Conservation (phyloP, 2,797 vertebrate genomes). For the Myotis myotis region DNA sequence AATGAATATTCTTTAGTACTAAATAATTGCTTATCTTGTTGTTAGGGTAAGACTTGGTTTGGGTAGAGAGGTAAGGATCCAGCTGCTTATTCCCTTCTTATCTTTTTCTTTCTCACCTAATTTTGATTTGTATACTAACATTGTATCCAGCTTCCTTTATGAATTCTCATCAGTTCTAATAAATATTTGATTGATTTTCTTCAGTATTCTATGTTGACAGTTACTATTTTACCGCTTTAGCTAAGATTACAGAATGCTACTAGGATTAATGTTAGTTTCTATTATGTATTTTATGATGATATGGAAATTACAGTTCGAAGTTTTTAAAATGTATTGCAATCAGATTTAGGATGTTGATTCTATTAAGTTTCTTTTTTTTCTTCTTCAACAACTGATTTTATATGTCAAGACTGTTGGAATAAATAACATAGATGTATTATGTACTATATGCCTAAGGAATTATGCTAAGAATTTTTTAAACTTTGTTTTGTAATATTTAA, state of each 20-base stretch:
- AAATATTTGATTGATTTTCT: background rate
- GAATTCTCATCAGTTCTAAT: background rate
- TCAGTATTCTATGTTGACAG: background rate
- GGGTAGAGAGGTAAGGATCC: background rate
- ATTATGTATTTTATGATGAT: background rate
- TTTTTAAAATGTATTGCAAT: conserved; percentile 9
- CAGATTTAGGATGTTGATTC: background rate
- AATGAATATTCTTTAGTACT: background rate
- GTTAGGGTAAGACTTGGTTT: background rate
- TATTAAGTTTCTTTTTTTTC: background rate
- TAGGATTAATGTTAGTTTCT: conserved; percentile 1
- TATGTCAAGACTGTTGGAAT: background rate
- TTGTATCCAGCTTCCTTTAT: background rate
- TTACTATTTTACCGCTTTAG: background rate
- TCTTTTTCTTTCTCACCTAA: background rate
- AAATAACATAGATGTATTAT: background rate
- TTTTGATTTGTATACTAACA: conserved; percentile 18
- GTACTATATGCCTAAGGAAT: background rate
- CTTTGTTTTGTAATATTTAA: background rate
- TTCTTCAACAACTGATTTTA: background rate
- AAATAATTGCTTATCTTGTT: background rate
- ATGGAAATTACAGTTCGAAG: background rate
- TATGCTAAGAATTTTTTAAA: background rate
- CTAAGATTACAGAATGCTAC: background rate
- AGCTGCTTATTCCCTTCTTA: background rate